A percentile compares a stretch with the other conserved stretches of the same genome.
phyloP scores from a whole-genome alignment of 2,888 invertebrate species.

The Sepiola atlantica region DNA sequence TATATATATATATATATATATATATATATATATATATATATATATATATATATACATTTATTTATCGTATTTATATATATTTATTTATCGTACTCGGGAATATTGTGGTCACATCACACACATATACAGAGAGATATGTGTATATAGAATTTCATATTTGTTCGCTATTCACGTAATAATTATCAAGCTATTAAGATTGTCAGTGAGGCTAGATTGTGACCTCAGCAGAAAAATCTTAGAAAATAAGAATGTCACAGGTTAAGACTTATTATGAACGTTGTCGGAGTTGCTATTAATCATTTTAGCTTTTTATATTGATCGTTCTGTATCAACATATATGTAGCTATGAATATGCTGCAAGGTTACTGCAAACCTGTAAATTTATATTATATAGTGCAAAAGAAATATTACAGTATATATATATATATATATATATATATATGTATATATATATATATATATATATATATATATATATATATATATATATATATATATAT shows the following conservation, averaged over 20 bases:
- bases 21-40: not conserved
- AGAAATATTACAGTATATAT: too few relatives aligned
- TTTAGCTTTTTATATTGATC: not conserved
- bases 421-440: not conserved
- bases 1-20: not conserved
- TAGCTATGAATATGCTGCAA: too few relatives aligned
- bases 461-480: not conserved
- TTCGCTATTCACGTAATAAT: too few relatives aligned
- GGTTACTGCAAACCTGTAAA: too few relatives aligned
- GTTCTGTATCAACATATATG: too few relatives aligned
- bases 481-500: not conserved
- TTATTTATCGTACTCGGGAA: not conserved
- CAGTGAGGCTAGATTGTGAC: not conserved
- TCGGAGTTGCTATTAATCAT: not conserved
- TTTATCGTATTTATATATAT: too few relatives aligned
- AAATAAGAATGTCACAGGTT: not conserved
- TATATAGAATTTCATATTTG: not conserved
- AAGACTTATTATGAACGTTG: not conserved
- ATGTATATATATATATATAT: not conserved
- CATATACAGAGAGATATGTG: not conserved
- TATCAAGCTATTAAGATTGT: not conserved
- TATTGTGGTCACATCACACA: not conserved
- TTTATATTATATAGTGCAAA: too few relatives aligned
- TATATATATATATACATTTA: not conserved
- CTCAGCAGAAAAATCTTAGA: not conserved